Evolutionary conservation across 2,888 invertebrate genomes (phyloP).

Genomic region (Amphimallon solstitiale): DNA sequence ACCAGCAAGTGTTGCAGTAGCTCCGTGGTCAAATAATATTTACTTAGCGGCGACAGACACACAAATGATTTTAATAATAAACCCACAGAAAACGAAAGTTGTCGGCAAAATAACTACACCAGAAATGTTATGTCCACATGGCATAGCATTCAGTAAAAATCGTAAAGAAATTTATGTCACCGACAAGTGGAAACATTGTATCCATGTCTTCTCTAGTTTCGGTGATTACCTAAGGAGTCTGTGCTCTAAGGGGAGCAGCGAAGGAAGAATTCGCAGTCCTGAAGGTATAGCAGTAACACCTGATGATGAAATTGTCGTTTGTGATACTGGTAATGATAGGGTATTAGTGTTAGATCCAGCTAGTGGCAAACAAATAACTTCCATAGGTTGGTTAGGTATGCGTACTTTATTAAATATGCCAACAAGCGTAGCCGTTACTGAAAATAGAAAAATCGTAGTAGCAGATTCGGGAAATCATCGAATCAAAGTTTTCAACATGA

Average conservation of each 20-base stretch:
- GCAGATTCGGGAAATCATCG: constrained; percentile 80
- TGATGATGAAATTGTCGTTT: constrained; percentile 72
- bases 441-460: constrained; percentile 64
- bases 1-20: constrained; percentile 75
- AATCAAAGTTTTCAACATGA: constrained; percentile 70
- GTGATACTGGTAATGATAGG: constrained; percentile 83
- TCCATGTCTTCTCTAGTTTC: constrained; percentile 74
- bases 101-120: constrained; percentile 66
- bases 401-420: constrained; percentile 76
- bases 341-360: constrained; percentile 69
- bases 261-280: constrained; percentile 74
- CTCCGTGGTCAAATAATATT: constrained; percentile 72
- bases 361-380: constrained; percentile 70
- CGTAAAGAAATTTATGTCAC: constrained; percentile 69
- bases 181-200: constrained; percentile 77
- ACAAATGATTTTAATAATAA: constrained; percentile 53
- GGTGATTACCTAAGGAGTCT: constrained; percentile 70
- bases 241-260: constrained; percentile 73
- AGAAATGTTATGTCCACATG: constrained; percentile 72
- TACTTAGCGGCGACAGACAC: constrained; percentile 71
- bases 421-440: constrained; percentile 73
- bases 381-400: constrained; percentile 68
- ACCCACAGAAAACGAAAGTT: constrained; percentile 61
- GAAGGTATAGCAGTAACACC: constrained; percentile 75
- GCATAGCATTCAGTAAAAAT: constrained; percentile 69